Conservation (phyloP, 2,797 vertebrate species). For the Yasuhikotakia modesta region DNA sequence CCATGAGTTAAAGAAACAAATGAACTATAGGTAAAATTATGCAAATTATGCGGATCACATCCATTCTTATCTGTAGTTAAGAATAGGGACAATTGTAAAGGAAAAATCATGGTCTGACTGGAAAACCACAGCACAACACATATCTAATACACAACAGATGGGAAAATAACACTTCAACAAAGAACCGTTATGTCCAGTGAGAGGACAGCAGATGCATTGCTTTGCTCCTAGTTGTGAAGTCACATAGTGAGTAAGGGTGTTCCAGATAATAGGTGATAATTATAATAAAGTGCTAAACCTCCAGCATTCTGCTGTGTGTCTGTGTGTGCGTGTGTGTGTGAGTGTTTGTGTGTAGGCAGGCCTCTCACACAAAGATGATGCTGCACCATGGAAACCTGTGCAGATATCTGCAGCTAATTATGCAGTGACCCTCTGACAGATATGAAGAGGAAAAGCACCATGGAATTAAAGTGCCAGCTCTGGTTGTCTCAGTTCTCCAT, state of each 20-base stretch:
- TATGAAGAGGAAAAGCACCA: slow-evolving; percentile 60
- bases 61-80: slow-evolving; percentile 15
- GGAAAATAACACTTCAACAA: slow-evolving; percentile 48
- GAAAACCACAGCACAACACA: slow-evolving; percentile 29
- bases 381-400: slow-evolving; percentile 67
- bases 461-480: slow-evolving; percentile 63
- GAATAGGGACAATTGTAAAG: slow-evolving; percentile 21
- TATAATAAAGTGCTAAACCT: slow-evolving; percentile 60
- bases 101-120: background rate
- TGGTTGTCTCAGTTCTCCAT: slow-evolving; percentile 51
- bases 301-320: slow-evolving; percentile 44
- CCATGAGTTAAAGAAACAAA: slow-evolving; percentile 24
- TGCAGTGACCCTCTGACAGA: slow-evolving; percentile 64
- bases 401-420: slow-evolving; percentile 68
- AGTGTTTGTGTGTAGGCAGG: slow-evolving; percentile 63
- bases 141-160: slow-evolving; percentile 42
- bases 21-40: too few relatives aligned
- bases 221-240: slow-evolving; percentile 48
- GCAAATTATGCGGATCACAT: slow-evolving; percentile 4
- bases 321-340: background rate
- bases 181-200: slow-evolving; percentile 35
- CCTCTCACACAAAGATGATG: slow-evolving; percentile 60
- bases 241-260: slow-evolving; percentile 50
- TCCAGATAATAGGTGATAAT: slow-evolving; percentile 58
- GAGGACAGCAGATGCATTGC: slow-evolving; percentile 43